Evolutionary conservation across 2,888 invertebrate species (phyloP), one percentile per base, ranked within the genome.

Genomic region (Tubulanus polymorphus): DNA sequence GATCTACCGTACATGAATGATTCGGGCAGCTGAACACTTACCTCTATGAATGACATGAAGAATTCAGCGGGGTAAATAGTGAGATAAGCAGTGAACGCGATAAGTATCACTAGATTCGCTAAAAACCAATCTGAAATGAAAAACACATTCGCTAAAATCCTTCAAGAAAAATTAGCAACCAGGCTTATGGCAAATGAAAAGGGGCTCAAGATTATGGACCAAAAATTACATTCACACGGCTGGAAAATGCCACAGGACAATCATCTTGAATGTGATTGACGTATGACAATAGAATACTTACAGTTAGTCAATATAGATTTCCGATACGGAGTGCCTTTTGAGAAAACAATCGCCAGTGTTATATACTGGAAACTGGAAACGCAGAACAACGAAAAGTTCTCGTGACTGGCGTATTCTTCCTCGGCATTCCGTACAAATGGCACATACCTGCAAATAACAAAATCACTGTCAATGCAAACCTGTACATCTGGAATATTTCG

Each of bases 351-450:
- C 2, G 89, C 90, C 72, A 90, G 81, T 56, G 86, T 85, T 51
- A 91, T 83, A 74, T 90, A 91, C 80, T 91, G 91, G 79, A 86
- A 90, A 61, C 85, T 82, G 35, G 89, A 88, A 29, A 89, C 81
- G 53, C 85, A 84, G 79, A 91, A 91, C 35, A 91, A 82, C 1
- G 88, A 87, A 0, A 89, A 88, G 71, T 89, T 90, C 74, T 74
- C 74, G 55, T 72, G 67, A 48, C 69, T 66, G 32, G 26, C 48
- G 49, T 68, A 72, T 45, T 72, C 64, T 37, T 72, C 69, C 10
- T 71, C 72, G 12, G 62, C 64, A 50, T 72, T 70, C 28, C 66
- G 67, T 8, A 62, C 61, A 62, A 71, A 77, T 1, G 74, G 70
- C 30, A 68, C 69, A 64, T 77, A 80, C 79, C 79, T 79, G 63